Evolutionary conservation across 2,797 vertebrate genomes (phyloP).

Genomic region (Tachyglossus aculeatus): DNA sequence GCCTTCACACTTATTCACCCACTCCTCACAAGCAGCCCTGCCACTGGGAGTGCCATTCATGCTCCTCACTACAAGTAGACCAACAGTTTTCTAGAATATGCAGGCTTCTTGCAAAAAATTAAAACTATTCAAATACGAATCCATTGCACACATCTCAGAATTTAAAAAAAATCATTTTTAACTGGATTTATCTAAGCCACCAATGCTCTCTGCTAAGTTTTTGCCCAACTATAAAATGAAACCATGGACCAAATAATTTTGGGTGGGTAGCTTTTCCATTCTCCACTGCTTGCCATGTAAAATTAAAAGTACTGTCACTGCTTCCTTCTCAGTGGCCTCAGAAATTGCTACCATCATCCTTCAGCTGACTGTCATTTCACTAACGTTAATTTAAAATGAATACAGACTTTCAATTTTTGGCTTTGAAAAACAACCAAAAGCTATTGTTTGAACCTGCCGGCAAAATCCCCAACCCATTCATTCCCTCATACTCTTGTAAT

Average conservation of each 20-base stretch:
- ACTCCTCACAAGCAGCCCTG: too few relatives aligned
- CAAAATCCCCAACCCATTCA: too few relatives aligned
- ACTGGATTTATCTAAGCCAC: neutral
- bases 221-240: neutral
- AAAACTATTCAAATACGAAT: too few relatives aligned
- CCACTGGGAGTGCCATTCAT: too few relatives aligned
- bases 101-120: too few relatives aligned
- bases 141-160: too few relatives aligned
- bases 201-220: rapidly evolving
- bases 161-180: too few relatives aligned
- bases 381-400: neutral
- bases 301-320: rapidly evolving
- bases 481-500: too few relatives aligned
- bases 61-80: too few relatives aligned
- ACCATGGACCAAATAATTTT: rapidly evolving
- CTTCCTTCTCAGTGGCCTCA: neutral
- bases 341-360: neutral
- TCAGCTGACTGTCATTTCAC: neutral
- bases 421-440: neutral
- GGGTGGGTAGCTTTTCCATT: neutral
- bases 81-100: too few relatives aligned
- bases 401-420: neutral
- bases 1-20: too few relatives aligned
- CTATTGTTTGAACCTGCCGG: neutral
- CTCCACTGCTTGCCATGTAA: neutral